phyloP scores from a whole-genome alignment of 2,888 invertebrate genomes.

The Drosophila multiciliata region DNA sequence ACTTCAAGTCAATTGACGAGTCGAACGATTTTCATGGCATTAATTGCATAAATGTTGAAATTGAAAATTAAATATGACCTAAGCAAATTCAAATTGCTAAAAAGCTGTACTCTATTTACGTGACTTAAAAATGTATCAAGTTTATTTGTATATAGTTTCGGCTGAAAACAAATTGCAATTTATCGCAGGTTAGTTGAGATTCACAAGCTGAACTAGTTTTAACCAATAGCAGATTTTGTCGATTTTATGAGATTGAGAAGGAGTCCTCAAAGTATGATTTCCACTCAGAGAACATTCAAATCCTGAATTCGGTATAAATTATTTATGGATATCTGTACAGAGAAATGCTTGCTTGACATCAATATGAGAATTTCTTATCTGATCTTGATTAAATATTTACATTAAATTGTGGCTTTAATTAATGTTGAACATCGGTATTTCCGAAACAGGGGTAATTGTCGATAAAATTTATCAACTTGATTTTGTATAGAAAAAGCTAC shows the following conservation, averaged over 20 bases:
- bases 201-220: neutral
- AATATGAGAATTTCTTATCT: neutral
- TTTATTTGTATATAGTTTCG: neutral
- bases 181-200: neutral
- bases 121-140: neutral
- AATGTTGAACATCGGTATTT: neutral
- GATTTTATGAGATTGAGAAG: neutral
- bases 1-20: conserved; percentile 1
- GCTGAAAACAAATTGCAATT: neutral
- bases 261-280: neutral
- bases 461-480: neutral
- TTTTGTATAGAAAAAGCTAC: neutral
- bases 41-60: neutral
- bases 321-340: neutral
- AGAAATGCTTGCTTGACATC: neutral
- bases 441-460: neutral
- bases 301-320: neutral
- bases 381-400: neutral
- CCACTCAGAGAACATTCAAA: neutral
- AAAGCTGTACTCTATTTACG: neutral
- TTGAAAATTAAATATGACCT: neutral
- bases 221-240: neutral
- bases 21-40: neutral
- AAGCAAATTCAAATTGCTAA: neutral
- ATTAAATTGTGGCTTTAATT: neutral